A percentile compares a stretch with the other conserved stretches of the same genome.
Conservation (phyloP, 2,888 invertebrate genomes). For the Eupelmus urozonus region DNA sequence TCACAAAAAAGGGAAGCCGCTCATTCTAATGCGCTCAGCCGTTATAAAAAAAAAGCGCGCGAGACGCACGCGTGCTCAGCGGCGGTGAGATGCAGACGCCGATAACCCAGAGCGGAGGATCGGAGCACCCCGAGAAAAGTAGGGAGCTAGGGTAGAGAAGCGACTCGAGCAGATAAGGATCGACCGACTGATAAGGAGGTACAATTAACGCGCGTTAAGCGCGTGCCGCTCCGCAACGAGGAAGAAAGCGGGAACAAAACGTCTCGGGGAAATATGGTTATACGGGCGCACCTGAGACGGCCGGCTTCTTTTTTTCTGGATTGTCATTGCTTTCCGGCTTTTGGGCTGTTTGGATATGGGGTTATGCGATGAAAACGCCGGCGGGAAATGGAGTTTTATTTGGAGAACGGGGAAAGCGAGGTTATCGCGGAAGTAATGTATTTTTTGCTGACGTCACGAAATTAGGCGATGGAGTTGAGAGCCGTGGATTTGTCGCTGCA, state of each 20-base stretch:
- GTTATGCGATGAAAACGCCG: too few species aligned
- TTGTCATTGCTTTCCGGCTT: not conserved
- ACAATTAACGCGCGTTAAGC: conserved; percentile 47
- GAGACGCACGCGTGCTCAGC: not conserved
- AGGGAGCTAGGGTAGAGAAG: not conserved
- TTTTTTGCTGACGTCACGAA: too few species aligned
- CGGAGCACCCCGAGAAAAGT: not conserved
- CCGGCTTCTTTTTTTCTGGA: not conserved
- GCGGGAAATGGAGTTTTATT: too few species aligned
- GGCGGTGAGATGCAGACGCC: too few species aligned
- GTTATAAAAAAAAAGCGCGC: conserved; percentile 26
- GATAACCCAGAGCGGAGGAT: conserved; percentile 7
- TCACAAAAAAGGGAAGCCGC: not conserved
- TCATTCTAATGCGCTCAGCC: conserved; percentile 24
- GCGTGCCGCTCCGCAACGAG: not conserved
- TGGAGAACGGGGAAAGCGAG: too few species aligned
- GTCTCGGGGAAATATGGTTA: not conserved
- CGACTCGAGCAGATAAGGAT: conserved; percentile 27
- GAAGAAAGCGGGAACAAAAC: not conserved
- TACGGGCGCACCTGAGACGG: not conserved
- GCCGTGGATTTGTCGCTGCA: too few species aligned
- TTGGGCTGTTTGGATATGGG: too few species aligned
- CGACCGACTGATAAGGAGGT: conserved; percentile 30
- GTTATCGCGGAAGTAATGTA: too few species aligned
- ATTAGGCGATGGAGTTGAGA: too few species aligned